phyloP scores from a whole-genome alignment of 1,140 invertebrate genomes.

The Drosophila gunungcola region DNA sequence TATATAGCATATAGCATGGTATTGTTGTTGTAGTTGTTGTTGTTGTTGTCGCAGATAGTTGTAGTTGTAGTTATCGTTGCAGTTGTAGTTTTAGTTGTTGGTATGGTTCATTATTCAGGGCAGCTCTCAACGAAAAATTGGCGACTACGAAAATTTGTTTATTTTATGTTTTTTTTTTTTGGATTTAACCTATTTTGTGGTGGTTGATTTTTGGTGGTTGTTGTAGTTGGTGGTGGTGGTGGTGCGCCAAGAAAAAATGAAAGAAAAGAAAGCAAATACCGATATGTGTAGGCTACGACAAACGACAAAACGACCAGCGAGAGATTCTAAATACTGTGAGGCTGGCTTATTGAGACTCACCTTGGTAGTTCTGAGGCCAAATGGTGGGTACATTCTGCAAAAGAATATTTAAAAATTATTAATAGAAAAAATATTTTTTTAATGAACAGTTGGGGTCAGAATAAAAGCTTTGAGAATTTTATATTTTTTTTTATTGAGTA shows the following conservation, averaged over 20 bases:
- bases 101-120: constrained; percentile 52
- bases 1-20: constrained; percentile 36
- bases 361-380: constrained; percentile 85
- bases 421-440: not conserved
- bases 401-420: not conserved
- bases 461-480: constrained; percentile 2
- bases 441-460: not conserved
- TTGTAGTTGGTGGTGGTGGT: constrained; percentile 35
- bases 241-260: constrained; percentile 68
- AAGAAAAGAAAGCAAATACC: constrained; percentile 73
- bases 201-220: constrained; percentile 36
- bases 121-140: constrained; percentile 77
- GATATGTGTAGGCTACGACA: constrained; percentile 55
- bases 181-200: constrained; percentile 48
- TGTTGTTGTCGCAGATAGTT: constrained; percentile 32
- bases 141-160: constrained; percentile 76
- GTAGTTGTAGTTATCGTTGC: constrained; percentile 33
- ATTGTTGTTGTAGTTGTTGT: constrained; percentile 36
- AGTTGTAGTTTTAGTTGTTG: constrained; percentile 30
- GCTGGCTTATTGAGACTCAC: constrained; percentile 64
- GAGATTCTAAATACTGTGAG: constrained; percentile 28
- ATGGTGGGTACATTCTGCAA: constrained; percentile 84
- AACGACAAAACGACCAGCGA: constrained; percentile 40
- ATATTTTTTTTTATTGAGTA: not conserved
- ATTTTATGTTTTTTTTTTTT: constrained; percentile 49